Percentiles rank a stretch among this genome's conserved stretches.
These are phyloP conservation scores for Drosophila pectinifera DNA, from an alignment of 1,140 invertebrate genomes.

Conservation along the genomic window DNA sequence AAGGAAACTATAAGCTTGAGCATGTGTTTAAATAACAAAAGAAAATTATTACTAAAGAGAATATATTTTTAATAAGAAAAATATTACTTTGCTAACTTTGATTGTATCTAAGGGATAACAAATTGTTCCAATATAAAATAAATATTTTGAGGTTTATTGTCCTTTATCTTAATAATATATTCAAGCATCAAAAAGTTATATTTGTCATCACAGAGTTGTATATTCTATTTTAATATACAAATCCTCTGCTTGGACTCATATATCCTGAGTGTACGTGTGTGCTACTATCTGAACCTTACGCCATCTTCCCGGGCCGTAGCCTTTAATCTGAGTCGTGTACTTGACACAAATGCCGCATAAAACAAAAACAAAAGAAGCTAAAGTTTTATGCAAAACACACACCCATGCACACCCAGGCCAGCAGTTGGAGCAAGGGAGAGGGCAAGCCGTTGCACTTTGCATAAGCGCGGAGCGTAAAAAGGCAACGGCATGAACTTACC, in stretches of 20 bases:
- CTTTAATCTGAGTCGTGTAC: slow-evolving; percentile 82
- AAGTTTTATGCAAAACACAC: slow-evolving; percentile 67
- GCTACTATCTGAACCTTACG: slow-evolving; percentile 37
- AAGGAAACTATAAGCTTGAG: too few species aligned
- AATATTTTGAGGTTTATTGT: too few species aligned
- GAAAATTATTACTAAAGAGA: too few species aligned
- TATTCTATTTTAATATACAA: too few species aligned
- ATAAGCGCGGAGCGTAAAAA: slow-evolving; percentile 68
- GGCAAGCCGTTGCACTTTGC: slow-evolving; percentile 58
- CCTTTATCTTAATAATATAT: too few species aligned
- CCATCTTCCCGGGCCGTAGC: slow-evolving; percentile 75
- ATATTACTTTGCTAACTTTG: too few species aligned
- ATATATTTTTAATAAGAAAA: too few species aligned
- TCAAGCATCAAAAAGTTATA: too few species aligned
- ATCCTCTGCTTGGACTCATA: not conserved
- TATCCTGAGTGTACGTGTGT: slow-evolving; percentile 19
- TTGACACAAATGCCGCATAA: slow-evolving; percentile 78
- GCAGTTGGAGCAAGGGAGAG: not conserved
- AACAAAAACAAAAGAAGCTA: slow-evolving; percentile 64
- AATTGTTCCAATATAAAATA: too few species aligned
- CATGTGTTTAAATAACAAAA: too few species aligned
- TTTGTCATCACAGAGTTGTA: too few species aligned
- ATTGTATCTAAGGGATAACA: too few species aligned
- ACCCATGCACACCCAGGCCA: slow-evolving; percentile 4
- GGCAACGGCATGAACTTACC: slow-evolving; percentile 54